Evolutionary conservation across 2,797 vertebrate genomes (phyloP).

Genomic region (Amblyraja radiata): DNA sequence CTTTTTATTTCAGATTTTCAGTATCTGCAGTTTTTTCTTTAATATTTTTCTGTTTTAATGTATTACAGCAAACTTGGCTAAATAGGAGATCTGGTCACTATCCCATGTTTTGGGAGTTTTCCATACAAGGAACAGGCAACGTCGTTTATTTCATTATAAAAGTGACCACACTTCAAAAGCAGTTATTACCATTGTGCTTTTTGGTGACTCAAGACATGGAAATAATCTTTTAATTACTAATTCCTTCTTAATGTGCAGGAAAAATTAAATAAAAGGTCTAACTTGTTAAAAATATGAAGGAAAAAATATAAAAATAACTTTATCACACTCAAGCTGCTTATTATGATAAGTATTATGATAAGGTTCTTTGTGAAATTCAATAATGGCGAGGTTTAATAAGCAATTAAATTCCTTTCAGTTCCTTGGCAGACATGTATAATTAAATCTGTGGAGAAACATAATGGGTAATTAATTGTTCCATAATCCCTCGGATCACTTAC

Average conservation of each 20-base stretch:
- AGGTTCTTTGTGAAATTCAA: not conserved
- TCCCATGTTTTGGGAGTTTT: not conserved
- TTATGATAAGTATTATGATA: not conserved
- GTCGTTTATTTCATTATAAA: not conserved
- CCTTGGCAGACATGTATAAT: not conserved
- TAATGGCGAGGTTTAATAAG: not conserved
- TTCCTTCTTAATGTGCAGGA: not conserved
- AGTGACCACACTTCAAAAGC: not conserved
- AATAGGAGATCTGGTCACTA: not conserved
- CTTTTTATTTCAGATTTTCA: no score
- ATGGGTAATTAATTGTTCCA: conserved; percentile 13
- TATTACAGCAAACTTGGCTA: not conserved
- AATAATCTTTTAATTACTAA: not conserved
- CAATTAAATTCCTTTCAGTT: conserved; percentile 8
- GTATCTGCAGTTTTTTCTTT: no score
- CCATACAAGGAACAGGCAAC: not conserved
- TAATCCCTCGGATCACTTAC: not conserved
- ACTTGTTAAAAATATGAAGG: not conserved
- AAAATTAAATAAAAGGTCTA: not conserved
- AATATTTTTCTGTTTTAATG: no score
- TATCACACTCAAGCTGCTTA: not conserved
- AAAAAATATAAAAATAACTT: not conserved
- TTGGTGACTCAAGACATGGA: not conserved
- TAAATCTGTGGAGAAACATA: not conserved
- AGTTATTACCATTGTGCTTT: not conserved